phyloP scores from a whole-genome alignment of 2,797 vertebrate species.

The Dicrostonyx torquatus region DNA sequence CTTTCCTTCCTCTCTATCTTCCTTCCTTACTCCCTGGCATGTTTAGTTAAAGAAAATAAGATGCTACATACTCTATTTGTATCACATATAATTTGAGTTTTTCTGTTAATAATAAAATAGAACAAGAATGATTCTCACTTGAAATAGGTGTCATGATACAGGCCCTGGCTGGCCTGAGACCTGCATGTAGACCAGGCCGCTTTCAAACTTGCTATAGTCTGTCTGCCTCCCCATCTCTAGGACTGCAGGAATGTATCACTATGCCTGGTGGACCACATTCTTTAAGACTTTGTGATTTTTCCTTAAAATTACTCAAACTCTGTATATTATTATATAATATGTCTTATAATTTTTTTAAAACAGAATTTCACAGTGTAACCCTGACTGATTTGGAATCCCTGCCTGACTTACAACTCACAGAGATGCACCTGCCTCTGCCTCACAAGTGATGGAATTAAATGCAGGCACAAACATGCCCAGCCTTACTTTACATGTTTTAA shows the following conservation, averaged over 20 bases:
- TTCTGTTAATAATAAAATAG: background rate
- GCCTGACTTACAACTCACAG: background rate
- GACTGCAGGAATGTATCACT: background rate
- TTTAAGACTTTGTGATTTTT: conserved; percentile 18
- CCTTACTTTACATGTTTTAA: background rate
- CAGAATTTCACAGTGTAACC: background rate
- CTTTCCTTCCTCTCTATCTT: background rate
- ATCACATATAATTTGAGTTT: background rate
- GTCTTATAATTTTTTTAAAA: background rate
- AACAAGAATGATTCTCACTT: background rate
- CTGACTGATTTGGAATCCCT: background rate
- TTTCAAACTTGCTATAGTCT: background rate
- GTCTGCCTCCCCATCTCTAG: no score
- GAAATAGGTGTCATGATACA: background rate
- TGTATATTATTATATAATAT: conserved; percentile 12
- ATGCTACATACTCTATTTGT: background rate
- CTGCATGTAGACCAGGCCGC: background rate
- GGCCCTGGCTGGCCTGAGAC: background rate
- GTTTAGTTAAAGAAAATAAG: conserved; percentile 16
- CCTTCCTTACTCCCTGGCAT: background rate
- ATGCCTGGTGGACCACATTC: background rate
- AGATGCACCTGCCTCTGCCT: background rate
- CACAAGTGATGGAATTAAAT: background rate
- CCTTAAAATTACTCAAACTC: conserved; percentile 23
- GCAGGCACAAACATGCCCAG: background rate